These are phyloP conservation scores for Malurus melanocephalus DNA, from an alignment of 2,113 vertebrate genomes.

Conservation along the genomic window DNA sequence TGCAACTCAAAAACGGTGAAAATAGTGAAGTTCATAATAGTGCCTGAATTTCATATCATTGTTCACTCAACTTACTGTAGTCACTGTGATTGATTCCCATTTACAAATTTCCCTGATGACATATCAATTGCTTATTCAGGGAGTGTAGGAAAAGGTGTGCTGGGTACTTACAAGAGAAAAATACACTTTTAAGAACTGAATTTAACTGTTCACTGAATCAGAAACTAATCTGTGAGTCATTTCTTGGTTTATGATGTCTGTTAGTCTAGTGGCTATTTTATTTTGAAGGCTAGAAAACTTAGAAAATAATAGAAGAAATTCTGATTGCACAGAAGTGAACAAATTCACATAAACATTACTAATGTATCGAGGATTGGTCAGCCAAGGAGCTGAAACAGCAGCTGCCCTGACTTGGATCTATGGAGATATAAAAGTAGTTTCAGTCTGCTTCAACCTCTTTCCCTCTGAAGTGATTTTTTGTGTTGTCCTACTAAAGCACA, in stretches of 20 bases:
- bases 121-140: neutral
- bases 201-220: neutral
- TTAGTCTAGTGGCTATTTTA: neutral
- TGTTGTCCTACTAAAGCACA: neutral
- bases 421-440: neutral
- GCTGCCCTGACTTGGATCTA: neutral
- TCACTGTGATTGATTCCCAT: neutral
- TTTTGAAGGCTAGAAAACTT: neutral
- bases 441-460: neutral
- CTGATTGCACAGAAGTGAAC: neutral
- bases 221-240: neutral
- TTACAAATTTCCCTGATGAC: constrained; percentile 15
- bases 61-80: neutral
- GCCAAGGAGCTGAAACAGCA: neutral
- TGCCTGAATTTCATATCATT: neutral
- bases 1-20: neutral
- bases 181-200: neutral
- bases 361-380: fast-evolving
- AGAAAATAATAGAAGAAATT: neutral
- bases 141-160: neutral
- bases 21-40: neutral
- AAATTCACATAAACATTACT: neutral
- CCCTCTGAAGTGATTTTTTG: neutral
- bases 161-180: neutral
- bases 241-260: neutral